Evolutionary conservation across 2,888 invertebrate species (phyloP).

Genomic region (Zhuqinia jingwanae): DNA sequence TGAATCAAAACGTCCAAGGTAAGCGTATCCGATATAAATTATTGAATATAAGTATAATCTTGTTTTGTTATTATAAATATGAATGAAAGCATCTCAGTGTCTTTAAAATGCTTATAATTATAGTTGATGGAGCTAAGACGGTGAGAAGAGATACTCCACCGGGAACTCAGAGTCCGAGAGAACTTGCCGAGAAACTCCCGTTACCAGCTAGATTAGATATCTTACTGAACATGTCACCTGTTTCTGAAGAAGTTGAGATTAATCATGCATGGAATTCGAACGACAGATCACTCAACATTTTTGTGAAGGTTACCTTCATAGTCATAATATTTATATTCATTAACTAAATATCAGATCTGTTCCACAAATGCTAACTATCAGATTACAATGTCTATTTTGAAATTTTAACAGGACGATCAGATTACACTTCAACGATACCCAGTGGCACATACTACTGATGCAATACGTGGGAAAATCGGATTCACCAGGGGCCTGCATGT

Average conservation of each 20-base stretch:
- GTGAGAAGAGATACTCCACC: slow-evolving; percentile 76
- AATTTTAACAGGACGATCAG: slow-evolving; percentile 92
- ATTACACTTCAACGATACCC: slow-evolving; percentile 98
- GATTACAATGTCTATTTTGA: not conserved
- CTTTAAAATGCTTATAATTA: not conserved
- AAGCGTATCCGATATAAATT: no score
- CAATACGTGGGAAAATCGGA: slow-evolving; percentile 97
- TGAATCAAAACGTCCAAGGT: no score
- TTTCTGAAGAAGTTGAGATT: slow-evolving; percentile 92
- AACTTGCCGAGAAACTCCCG: slow-evolving; percentile 84
- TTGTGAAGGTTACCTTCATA: slow-evolving; percentile 88
- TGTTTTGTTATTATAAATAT: no score
- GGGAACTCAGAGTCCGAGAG: slow-evolving; percentile 81
- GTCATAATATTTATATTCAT: not conserved
- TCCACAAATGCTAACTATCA: no score
- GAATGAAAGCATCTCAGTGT: no score
- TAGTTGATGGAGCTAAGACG: slow-evolving; percentile 79
- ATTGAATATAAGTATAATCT: not conserved
- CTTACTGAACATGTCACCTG: slow-evolving; percentile 97
- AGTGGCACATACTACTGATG: slow-evolving; percentile 99
- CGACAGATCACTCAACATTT: slow-evolving; percentile 95
- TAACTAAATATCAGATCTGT: not conserved
- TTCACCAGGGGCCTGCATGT: slow-evolving; percentile 97
- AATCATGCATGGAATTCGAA: slow-evolving; percentile 88
- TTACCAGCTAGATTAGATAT: slow-evolving; percentile 95